phyloP scores from a whole-genome alignment of 2,113 vertebrate genomes.

The Hippocampus mohnikei region DNA sequence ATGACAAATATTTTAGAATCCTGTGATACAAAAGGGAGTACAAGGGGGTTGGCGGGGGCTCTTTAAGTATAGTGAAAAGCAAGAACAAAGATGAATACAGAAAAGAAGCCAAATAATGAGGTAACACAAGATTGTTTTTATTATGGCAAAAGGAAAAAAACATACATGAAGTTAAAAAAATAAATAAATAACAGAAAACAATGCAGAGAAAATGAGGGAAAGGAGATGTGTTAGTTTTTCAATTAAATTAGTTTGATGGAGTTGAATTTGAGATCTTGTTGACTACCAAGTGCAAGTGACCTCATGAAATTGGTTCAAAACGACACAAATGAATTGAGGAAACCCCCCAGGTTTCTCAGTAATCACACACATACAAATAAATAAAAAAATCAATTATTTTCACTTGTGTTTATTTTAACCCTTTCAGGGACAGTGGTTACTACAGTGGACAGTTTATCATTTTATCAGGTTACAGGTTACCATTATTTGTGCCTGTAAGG shows the following conservation, averaged over 20 bases:
- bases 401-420: neutral
- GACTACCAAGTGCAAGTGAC: too few species aligned
- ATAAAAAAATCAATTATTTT: neutral
- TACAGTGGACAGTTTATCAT: too few species aligned
- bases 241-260: neutral
- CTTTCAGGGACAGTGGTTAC: too few species aligned
- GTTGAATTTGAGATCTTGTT: too few species aligned
- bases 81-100: neutral
- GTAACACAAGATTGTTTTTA: slow-evolving; percentile 23
- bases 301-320: neutral
- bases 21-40: neutral
- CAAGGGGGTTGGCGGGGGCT: neutral
- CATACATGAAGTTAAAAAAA: slow-evolving; percentile 4
- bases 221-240: neutral
- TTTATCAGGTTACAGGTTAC: too few species aligned
- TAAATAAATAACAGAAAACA: slow-evolving; percentile 1
- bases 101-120: slow-evolving; percentile 34
- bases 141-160: slow-evolving; percentile 25
- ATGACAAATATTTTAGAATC: neutral
- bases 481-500: too few species aligned
- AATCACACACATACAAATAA: neutral
- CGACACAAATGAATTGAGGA: neutral
- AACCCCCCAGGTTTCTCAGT: neutral
- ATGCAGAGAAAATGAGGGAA: neutral
- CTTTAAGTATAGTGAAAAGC: neutral